A percentile compares a stretch with the other conserved stretches of the same genome.
Evolutionary conservation across 2,113 vertebrate species (phyloP).

Genomic region (Saguinus midas): DNA sequence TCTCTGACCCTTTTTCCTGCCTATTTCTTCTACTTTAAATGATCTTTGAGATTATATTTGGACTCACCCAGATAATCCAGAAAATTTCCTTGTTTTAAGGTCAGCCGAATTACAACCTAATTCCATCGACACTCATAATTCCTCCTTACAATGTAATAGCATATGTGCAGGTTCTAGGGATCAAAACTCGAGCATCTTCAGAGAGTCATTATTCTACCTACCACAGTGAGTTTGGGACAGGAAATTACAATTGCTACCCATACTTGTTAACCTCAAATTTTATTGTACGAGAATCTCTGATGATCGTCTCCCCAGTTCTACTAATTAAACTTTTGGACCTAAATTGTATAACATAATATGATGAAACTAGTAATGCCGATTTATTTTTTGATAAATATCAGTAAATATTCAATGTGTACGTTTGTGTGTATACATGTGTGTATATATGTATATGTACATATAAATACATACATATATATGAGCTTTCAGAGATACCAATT

Average conservation of each 20-base stretch:
- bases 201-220: background rate
- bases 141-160: rapidly evolving
- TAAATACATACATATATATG: too few relatives aligned
- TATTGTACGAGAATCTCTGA: background rate
- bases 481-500: background rate
- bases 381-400: background rate
- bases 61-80: background rate
- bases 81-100: background rate
- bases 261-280: background rate
- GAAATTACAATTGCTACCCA: background rate
- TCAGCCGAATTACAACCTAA: background rate
- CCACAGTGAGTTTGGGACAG: background rate
- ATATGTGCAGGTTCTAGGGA: background rate
- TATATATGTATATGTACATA: background rate
- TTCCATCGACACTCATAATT: background rate
- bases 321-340: background rate
- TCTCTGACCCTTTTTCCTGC: background rate
- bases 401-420: too few relatives aligned
- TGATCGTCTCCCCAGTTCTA: background rate
- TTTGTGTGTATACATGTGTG: too few relatives aligned
- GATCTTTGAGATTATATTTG: background rate
- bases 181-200: rapidly evolving
- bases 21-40: background rate
- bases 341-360: background rate
- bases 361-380: background rate